These are phyloP conservation scores for Palythoa heliodiscus DNA, from an alignment of 92 coral and sea anemone genomes.

Conservation along the genomic window DNA sequence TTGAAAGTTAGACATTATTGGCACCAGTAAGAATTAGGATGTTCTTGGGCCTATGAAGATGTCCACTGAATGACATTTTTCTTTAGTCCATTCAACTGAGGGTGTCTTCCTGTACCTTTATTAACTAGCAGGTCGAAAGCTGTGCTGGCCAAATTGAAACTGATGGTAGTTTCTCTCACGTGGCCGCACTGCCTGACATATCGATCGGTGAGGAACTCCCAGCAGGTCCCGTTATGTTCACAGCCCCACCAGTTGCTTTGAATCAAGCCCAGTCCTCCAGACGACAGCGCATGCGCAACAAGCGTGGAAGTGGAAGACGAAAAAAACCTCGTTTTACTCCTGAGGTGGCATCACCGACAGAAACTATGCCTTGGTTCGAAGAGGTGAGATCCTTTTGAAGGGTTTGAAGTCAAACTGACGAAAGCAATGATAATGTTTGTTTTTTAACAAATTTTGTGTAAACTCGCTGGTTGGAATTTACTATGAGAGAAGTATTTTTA, in stretches of 20 bases:
- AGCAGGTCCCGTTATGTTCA: constrained; percentile 47
- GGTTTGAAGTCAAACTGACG: not conserved
- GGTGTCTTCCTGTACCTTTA: not conserved
- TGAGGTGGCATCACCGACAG: constrained; percentile 78
- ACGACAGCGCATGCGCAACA: constrained; percentile 56
- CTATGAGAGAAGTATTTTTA: not conserved
- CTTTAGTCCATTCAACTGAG: not conserved
- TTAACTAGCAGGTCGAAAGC: constrained; percentile 1
- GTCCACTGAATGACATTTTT: too few species aligned
- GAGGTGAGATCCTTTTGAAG: constrained; percentile 31
- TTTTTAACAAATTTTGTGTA: too few species aligned
- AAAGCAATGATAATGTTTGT: not conserved
- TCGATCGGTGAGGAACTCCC: constrained; percentile 36
- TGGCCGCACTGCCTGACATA: constrained; percentile 12
- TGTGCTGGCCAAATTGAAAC: constrained; percentile 1
- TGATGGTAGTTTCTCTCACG: not conserved
- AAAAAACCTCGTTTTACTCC: constrained; percentile 71
- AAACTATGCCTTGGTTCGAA: constrained; percentile 95
- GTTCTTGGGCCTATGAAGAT: too few species aligned
- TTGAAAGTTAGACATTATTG: too few species aligned
- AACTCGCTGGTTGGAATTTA: too few species aligned
- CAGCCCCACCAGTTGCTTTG: constrained; percentile 51
- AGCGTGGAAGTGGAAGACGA: constrained; percentile 61
- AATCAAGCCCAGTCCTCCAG: constrained; percentile 51
- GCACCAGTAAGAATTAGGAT: too few species aligned